Evolutionary conservation across 1,140 invertebrate species (phyloP).

Genomic region (Mercenaria mercenaria): DNA sequence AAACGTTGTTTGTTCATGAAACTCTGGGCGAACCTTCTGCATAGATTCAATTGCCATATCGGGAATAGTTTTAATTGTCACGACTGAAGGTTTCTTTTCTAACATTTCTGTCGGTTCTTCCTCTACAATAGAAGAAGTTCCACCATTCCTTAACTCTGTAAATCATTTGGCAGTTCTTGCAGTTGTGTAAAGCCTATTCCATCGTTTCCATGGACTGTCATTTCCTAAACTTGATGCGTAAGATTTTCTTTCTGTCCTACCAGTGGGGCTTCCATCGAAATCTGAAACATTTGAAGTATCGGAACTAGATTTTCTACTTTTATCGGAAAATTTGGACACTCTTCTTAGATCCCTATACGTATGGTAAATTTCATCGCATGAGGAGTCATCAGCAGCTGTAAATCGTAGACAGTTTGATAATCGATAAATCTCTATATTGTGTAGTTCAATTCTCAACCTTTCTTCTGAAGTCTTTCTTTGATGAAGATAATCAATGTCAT

Average conservation of each 20-base stretch:
- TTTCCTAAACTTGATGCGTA: not conserved
- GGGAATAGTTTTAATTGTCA: too few relatives aligned
- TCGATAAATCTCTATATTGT: not conserved
- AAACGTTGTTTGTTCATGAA: constrained; percentile 3
- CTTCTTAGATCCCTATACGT: constrained; percentile 8
- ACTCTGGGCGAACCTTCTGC: too few relatives aligned
- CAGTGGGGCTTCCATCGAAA: not conserved
- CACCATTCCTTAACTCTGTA: not conserved
- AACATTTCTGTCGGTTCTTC: not conserved
- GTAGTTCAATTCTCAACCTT: not conserved
- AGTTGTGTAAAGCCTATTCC: constrained; percentile 28
- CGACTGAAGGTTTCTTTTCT: not conserved
- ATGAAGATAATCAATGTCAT: not conserved
- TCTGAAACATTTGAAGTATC: not conserved
- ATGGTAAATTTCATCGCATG: constrained; percentile 45
- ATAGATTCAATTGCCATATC: not conserved
- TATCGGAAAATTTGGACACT: not conserved
- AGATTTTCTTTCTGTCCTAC: not conserved
- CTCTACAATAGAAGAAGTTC: not conserved
- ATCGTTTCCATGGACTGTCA: constrained; percentile 16
- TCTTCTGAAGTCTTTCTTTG: not conserved
- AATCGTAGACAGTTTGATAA: not conserved
- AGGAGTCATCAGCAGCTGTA: not conserved
- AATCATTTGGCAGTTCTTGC: constrained; percentile 14
- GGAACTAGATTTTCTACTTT: not conserved